These are phyloP conservation scores for Leucoraja erinaceus DNA, from an alignment of 2,113 vertebrate species.

Conservation along the genomic window DNA sequence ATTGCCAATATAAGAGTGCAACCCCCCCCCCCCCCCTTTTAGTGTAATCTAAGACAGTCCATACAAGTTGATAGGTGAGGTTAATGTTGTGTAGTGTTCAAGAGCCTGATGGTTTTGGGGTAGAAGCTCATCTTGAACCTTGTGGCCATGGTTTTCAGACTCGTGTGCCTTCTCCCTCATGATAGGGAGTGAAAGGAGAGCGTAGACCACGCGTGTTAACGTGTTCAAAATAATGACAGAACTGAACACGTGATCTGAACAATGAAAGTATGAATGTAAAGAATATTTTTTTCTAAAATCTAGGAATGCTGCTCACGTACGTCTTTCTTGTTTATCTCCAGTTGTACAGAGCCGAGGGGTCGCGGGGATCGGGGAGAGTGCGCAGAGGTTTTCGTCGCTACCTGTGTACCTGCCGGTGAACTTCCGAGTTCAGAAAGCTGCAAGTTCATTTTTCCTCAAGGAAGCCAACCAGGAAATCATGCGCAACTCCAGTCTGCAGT, in stretches of 20 bases:
- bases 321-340: constrained; percentile 51
- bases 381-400: constrained; percentile 69
- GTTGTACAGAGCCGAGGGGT: constrained; percentile 68
- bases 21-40: too few species aligned
- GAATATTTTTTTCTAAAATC: background rate
- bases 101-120: too few species aligned
- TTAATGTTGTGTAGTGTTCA: too few species aligned
- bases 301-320: background rate
- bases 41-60: too few species aligned
- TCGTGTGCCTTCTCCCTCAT: too few species aligned
- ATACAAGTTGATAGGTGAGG: too few species aligned
- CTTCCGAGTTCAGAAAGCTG: constrained; percentile 68
- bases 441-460: constrained; percentile 80
- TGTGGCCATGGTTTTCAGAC: too few species aligned
- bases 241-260: background rate
- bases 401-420: constrained; percentile 86
- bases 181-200: too few species aligned
- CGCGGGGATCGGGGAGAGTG: constrained; percentile 64
- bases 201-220: too few species aligned
- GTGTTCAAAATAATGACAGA: too few species aligned
- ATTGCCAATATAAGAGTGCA: too few species aligned
- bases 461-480: constrained; percentile 75
- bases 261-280: background rate
- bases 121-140: too few species aligned
- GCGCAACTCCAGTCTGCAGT: constrained; percentile 79